Conservation (phyloP, 2,888 invertebrate species). For the Baccha elongata region DNA sequence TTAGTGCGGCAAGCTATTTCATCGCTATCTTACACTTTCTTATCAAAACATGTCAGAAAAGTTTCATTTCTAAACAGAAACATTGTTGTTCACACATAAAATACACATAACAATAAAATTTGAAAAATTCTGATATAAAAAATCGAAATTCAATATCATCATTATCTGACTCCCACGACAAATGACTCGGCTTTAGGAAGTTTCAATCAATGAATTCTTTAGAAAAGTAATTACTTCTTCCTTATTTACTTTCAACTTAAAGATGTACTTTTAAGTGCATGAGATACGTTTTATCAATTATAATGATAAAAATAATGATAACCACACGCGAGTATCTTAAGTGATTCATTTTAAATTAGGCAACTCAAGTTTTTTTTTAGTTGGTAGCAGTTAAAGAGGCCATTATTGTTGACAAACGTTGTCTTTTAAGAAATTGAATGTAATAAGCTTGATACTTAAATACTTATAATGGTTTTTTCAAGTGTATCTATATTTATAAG, state of each 20-base stretch:
- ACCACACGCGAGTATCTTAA: neutral
- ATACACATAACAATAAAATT: no score
- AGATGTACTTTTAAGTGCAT: neutral
- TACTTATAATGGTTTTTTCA: neutral
- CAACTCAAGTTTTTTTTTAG: neutral
- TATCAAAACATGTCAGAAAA: no score
- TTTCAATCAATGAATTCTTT: neutral
- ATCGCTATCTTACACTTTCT: no score
- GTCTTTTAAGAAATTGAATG: neutral
- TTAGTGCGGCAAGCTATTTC: no score
- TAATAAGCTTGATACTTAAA: no score
- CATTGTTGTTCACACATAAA: no score
- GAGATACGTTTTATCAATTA: neutral
- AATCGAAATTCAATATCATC: no score
- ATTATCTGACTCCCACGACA: no score
- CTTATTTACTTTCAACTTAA: neutral
- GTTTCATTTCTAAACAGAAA: no score
- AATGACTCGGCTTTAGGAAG: neutral
- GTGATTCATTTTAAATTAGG: neutral
- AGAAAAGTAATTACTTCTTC: neutral
- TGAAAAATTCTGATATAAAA: no score
- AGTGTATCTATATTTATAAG: no score
- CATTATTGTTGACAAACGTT: neutral
- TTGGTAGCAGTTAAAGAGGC: neutral
- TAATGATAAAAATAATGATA: neutral